Percentiles rank a stretch among this genome's conserved stretches.
Evolutionary conservation across 2,888 invertebrate species (phyloP).

Genomic region (Lasioglossum malachurum): DNA sequence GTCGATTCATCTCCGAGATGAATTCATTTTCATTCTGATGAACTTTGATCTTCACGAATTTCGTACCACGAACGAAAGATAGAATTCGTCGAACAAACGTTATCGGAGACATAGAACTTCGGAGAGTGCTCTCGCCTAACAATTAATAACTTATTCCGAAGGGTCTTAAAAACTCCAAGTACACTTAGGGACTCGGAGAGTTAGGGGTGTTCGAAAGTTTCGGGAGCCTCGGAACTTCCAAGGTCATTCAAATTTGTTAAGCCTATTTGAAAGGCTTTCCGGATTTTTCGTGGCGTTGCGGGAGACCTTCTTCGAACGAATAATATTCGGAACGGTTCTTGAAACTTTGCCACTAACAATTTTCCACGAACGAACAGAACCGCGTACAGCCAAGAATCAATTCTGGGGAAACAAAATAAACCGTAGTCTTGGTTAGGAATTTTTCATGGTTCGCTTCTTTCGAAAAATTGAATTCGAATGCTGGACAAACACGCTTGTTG

Average conservation of each 20-base stretch:
- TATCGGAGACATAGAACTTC: background rate
- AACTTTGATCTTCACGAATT: no score
- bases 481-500: background rate
- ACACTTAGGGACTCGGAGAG: background rate
- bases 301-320: background rate
- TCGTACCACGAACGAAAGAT: background rate
- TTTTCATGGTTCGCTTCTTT: background rate
- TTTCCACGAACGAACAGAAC: background rate
- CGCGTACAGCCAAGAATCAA: background rate
- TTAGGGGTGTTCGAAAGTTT: background rate
- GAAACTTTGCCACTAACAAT: background rate
- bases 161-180: background rate
- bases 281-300: background rate
- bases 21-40: no score
- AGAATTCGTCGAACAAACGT: background rate
- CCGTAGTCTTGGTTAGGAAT: background rate
- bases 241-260: conserved; percentile 21
- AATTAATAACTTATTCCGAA: conserved; percentile 15
- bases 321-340: background rate
- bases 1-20: no score
- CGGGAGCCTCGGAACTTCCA: background rate
- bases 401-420: background rate
- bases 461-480: background rate
- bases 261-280: conserved; percentile 4
- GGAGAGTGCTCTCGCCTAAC: background rate